Conservation (phyloP, 2,888 invertebrate genomes). For the Dinocampus coccinellae region DNA sequence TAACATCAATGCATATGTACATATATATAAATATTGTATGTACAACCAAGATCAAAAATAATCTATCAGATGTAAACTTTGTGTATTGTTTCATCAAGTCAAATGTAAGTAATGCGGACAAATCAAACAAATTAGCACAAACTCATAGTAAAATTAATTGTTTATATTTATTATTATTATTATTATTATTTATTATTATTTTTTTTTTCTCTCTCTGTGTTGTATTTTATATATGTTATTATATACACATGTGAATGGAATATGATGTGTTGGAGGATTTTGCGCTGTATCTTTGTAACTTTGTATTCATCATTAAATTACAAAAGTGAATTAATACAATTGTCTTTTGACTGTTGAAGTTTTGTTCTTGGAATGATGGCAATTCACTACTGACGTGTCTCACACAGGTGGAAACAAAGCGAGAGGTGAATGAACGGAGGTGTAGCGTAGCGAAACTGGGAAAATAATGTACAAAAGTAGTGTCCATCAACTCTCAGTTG, state of each 20-base stretch:
- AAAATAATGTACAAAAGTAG: conserved; percentile 25
- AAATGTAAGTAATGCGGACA: too few species aligned
- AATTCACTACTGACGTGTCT: conserved; percentile 7
- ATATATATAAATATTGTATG: too few species aligned
- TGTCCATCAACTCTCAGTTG: not conserved
- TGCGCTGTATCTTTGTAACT: too few species aligned
- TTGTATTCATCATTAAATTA: too few species aligned
- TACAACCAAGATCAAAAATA: not conserved
- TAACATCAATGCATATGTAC: not conserved
- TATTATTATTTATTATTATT: too few species aligned
- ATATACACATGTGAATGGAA: too few species aligned
- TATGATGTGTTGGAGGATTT: not conserved
- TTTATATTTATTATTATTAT: too few species aligned
- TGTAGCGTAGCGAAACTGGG: conserved; percentile 33
- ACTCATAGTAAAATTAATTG: too few species aligned
- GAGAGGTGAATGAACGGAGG: conserved; percentile 34
- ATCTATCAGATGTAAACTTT: not conserved
- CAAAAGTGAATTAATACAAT: not conserved
- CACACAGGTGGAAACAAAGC: conserved; percentile 11
- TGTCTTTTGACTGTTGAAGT: not conserved
- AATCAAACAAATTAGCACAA: too few species aligned
- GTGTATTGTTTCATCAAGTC: too few species aligned
- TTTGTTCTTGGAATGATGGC: not conserved
- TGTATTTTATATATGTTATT: too few species aligned
- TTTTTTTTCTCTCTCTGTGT: too few species aligned